These are phyloP conservation scores for Drosophila lini DNA, from an alignment of 1,140 invertebrate species.

Conservation along the genomic window DNA sequence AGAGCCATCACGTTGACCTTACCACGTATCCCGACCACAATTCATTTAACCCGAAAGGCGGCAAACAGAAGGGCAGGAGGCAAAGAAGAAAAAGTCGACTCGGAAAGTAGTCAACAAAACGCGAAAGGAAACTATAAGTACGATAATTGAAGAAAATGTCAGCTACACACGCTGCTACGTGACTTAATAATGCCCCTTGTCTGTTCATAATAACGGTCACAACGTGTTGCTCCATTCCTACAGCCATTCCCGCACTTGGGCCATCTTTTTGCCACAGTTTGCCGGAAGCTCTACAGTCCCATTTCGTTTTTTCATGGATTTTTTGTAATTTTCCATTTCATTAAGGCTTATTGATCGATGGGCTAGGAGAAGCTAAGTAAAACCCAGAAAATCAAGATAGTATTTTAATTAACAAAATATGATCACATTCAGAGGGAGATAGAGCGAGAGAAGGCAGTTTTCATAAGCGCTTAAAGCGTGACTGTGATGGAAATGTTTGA, in stretches of 20 bases:
- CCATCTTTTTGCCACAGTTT: slow-evolving; percentile 24
- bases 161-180: slow-evolving; percentile 75
- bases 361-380: slow-evolving; percentile 26
- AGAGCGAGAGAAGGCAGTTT: background rate
- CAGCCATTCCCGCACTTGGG: background rate
- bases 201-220: slow-evolving; percentile 60
- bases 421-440: background rate
- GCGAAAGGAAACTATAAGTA: slow-evolving; percentile 76
- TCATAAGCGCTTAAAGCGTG: slow-evolving; percentile 24
- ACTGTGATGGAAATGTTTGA: slow-evolving; percentile 41
- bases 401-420: slow-evolving; percentile 50
- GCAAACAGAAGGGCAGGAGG: background rate
- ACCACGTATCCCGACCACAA: slow-evolving; percentile 41
- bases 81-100: slow-evolving; percentile 13
- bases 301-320: slow-evolving; percentile 16
- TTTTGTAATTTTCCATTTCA: slow-evolving; percentile 59
- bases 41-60: slow-evolving; percentile 33
- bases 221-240: slow-evolving; percentile 55
- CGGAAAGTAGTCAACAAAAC: slow-evolving; percentile 50
- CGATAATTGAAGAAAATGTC: slow-evolving; percentile 80
- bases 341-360: slow-evolving; percentile 45
- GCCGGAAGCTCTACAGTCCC: slow-evolving; percentile 10
- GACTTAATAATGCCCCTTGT: slow-evolving; percentile 76
- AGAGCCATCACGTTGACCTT: slow-evolving; percentile 26
- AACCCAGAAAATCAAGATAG: slow-evolving; percentile 5